phyloP scores from a whole-genome alignment of 30 jellyfish, hydroid and myxozoan genomes.

The Phacellophora camtschatica region DNA sequence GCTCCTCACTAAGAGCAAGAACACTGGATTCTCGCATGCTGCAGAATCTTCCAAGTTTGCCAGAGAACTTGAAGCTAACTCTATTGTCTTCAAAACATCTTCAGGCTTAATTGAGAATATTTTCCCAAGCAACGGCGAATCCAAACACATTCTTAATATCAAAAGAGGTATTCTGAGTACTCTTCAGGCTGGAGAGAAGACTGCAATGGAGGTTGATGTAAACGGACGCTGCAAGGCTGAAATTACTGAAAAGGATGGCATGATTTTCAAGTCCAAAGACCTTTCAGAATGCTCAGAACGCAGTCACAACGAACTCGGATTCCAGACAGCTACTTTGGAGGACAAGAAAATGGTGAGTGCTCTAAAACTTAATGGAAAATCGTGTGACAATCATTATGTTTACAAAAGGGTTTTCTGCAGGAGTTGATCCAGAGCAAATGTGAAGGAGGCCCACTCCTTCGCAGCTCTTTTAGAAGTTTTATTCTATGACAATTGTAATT shows the following conservation, averaged over 20 bases:
- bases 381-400: too few relatives aligned
- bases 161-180: slow-evolving; percentile 96
- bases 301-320: slow-evolving; percentile 87
- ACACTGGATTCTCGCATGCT: slow-evolving; percentile 65
- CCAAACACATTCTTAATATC: slow-evolving; percentile 80
- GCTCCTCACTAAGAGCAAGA: slow-evolving; percentile 94
- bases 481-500: too few relatives aligned
- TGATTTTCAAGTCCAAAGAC: slow-evolving; percentile 76
- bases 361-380: too few relatives aligned
- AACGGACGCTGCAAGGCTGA: slow-evolving; percentile 91
- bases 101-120: slow-evolving; percentile 66
- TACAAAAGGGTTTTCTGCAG: too few relatives aligned
- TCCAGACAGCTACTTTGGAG: slow-evolving; percentile 73
- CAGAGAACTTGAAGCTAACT: slow-evolving; percentile 80
- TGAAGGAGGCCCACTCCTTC: too few relatives aligned
- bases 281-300: slow-evolving; percentile 92
- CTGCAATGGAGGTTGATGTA: slow-evolving; percentile 73
- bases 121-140: slow-evolving; percentile 66
- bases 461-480: too few relatives aligned
- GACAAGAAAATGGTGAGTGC: slow-evolving; percentile 50
- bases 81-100: slow-evolving; percentile 59
- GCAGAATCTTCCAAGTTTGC: slow-evolving; percentile 87
- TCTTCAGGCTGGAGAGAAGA: slow-evolving; percentile 76
- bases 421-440: too few relatives aligned
- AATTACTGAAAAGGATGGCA: slow-evolving; percentile 50